Evolutionary conservation across 2,113 vertebrate genomes (phyloP).

Genomic region (Epinephelus lanceolatus): DNA sequence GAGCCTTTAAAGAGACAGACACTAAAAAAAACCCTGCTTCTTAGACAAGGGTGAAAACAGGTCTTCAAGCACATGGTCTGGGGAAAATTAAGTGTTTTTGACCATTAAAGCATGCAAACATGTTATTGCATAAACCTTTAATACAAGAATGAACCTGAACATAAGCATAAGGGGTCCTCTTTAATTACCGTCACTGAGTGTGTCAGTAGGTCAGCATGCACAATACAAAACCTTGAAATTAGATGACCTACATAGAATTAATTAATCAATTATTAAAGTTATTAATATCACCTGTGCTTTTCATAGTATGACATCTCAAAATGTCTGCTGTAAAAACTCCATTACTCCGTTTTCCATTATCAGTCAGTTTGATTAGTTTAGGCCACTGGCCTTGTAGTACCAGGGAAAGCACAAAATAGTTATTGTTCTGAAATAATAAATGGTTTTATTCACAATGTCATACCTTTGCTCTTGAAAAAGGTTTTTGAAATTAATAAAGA

Average conservation of each 20-base stretch:
- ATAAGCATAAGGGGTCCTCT: too few species aligned
- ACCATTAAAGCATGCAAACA: too few species aligned
- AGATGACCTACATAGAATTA: not conserved
- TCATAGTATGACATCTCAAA: not conserved
- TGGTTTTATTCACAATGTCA: not conserved
- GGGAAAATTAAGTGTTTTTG: too few species aligned
- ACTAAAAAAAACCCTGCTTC: too few species aligned
- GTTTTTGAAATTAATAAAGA: not conserved
- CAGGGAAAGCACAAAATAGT: not conserved
- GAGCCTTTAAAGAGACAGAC: too few species aligned
- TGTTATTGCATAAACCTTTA: too few species aligned
- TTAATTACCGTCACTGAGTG: not conserved
- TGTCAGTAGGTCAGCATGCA: not conserved
- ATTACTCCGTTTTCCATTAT: not conserved
- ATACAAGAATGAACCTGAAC: too few species aligned
- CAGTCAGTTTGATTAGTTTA: not conserved
- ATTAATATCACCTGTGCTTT: not conserved
- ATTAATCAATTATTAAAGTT: too few species aligned
- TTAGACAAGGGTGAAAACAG: too few species aligned
- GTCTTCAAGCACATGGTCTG: too few species aligned
- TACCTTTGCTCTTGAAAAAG: not conserved
- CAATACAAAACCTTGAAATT: not conserved
- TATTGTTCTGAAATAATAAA: constrained; percentile 1
- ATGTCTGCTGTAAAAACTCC: not conserved
- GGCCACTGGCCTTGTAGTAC: not conserved